phyloP scores from a whole-genome alignment of 2,113 vertebrate genomes.

The Marcusenius ussheri region DNA sequence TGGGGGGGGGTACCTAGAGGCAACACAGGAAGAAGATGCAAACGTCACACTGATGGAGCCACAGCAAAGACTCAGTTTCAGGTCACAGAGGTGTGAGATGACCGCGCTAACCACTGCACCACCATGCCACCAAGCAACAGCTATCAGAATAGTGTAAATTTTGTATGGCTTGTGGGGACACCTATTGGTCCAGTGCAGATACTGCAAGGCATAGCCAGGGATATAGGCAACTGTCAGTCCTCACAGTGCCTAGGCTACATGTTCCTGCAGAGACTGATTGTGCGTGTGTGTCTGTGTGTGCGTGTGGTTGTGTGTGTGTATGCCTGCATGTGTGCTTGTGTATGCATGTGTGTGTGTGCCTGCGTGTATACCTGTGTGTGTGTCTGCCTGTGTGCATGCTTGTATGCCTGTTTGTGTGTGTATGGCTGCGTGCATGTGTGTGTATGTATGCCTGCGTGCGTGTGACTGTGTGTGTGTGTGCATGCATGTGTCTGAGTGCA shows the following conservation, averaged over 20 bases:
- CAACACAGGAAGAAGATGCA: neutral
- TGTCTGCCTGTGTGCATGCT: too few species aligned
- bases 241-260: neutral
- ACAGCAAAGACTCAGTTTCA: neutral
- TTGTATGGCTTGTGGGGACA: conserved; percentile 72
- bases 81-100: neutral
- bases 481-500: too few species aligned
- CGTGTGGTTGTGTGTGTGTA: too few species aligned
- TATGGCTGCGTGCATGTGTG: too few species aligned
- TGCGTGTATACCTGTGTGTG: too few species aligned
- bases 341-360: too few species aligned
- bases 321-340: too few species aligned
- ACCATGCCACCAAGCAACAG: neutral
- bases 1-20: too few species aligned
- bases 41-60: neutral
- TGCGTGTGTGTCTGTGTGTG: neutral
- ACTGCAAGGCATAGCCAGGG: conserved; percentile 48
- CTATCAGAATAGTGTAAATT: neutral
- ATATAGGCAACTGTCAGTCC: neutral
- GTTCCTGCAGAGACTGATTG: neutral
- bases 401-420: too few species aligned
- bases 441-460: too few species aligned
- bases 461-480: too few species aligned
- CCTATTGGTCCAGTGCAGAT: conserved; percentile 59
- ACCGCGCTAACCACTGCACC: neutral